phyloP scores from a whole-genome alignment of 2,113 vertebrate genomes.

The Anthoscopus minutus region DNA sequence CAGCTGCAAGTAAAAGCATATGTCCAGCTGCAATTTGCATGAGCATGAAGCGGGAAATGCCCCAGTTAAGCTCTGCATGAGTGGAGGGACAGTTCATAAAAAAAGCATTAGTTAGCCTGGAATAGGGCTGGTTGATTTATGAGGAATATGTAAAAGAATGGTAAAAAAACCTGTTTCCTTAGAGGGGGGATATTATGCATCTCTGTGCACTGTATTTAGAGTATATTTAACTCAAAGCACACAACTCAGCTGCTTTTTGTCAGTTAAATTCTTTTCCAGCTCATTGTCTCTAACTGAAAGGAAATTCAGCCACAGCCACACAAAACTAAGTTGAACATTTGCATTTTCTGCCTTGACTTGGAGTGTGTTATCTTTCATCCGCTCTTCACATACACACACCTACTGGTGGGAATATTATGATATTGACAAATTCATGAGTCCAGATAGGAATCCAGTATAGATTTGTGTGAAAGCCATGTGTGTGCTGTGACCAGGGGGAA shows the following conservation, averaged over 20 bases:
- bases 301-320: background rate
- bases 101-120: background rate
- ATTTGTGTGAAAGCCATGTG: background rate
- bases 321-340: background rate
- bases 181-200: background rate
- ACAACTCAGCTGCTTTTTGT: background rate
- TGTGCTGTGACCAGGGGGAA: background rate
- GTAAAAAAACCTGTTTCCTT: background rate
- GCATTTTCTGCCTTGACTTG: background rate
- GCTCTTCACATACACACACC: background rate
- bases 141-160: background rate
- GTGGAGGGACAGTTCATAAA: background rate
- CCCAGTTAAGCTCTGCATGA: background rate
- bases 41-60: background rate
- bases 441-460: background rate
- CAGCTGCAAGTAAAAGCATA: background rate
- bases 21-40: background rate
- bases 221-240: background rate
- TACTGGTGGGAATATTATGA: background rate
- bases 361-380: background rate
- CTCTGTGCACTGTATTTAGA: background rate
- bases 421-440: background rate
- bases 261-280: background rate
- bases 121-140: background rate
- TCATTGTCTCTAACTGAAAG: background rate